Conservation (phyloP, 2,797 vertebrate genomes). For the Danionella dracula region DNA sequence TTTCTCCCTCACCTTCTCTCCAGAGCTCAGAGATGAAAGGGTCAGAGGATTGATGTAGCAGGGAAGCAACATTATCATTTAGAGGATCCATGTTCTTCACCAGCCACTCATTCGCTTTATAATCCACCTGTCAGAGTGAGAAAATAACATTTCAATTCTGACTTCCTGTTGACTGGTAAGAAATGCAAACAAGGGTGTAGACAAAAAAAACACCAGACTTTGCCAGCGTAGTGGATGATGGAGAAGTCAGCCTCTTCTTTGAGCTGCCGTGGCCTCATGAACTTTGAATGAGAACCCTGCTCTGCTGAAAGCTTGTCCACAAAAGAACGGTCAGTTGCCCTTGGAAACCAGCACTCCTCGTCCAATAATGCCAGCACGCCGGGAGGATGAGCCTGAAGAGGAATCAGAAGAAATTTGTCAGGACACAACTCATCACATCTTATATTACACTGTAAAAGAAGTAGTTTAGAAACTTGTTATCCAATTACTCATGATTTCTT, state of each 20-base stretch:
- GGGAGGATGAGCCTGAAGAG: conserved; percentile 76
- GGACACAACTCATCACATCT: too few species aligned
- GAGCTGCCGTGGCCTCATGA: conserved; percentile 81
- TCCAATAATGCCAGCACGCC: conserved; percentile 86
- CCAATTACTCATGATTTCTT: too few species aligned
- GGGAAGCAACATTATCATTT: conserved; percentile 83
- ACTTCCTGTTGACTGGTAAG: not conserved
- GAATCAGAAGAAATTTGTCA: not conserved
- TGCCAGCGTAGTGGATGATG: conserved; percentile 88
- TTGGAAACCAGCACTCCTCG: conserved; percentile 93
- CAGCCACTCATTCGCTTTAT: conserved; percentile 85
- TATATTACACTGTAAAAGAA: too few species aligned
- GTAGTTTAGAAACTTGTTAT: too few species aligned
- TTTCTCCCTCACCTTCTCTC: conserved; percentile 92
- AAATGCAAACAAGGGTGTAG: too few species aligned
- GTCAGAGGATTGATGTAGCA: conserved; percentile 87
- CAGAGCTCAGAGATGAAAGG: conserved; percentile 86
- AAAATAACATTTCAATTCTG: not conserved
- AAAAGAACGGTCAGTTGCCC: conserved; percentile 88
- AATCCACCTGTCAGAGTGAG: conserved; percentile 73
- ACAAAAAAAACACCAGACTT: conserved; percentile 59
- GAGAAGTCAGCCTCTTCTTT: conserved; percentile 84
- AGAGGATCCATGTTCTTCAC: conserved; percentile 93
- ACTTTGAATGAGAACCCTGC: conserved; percentile 84
- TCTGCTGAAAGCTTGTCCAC: conserved; percentile 84